phyloP scores from a whole-genome alignment of 2,113 vertebrate genomes.

The western clawed frog (Xenopus tropicalis) region UCB_Xtro_10.0 CM004447.2:30942001-30942500 shows the following conservation, averaged over 20 bases:
- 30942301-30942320: slow-evolving; percentile 45
- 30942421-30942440: slow-evolving; percentile 30
- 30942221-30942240: slow-evolving; percentile 71
- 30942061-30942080: too few relatives aligned
- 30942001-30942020: too few relatives aligned
- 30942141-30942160: slow-evolving; percentile 59
- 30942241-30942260: slow-evolving; percentile 73
- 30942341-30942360: slow-evolving; percentile 48
- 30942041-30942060: too few relatives aligned
- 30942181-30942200: slow-evolving; percentile 68
- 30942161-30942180: slow-evolving; percentile 65
- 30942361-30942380: slow-evolving; percentile 52
- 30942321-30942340: slow-evolving; percentile 51
- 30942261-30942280: slow-evolving; percentile 67
- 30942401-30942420: slow-evolving; percentile 37
- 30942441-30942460: slow-evolving; percentile 23
- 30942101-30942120: neutral
- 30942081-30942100: neutral
- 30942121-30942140: neutral
- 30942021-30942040: too few relatives aligned
- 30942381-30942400: slow-evolving; percentile 23
- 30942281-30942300: slow-evolving; percentile 61
- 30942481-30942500: too few relatives aligned
- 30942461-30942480: slow-evolving; percentile 27
- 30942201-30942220: slow-evolving; percentile 62